A percentile compares a stretch with the other conserved stretches of the same genome.
Conservation (phyloP, 2,797 vertebrate genomes). For the Betta splendens region DNA sequence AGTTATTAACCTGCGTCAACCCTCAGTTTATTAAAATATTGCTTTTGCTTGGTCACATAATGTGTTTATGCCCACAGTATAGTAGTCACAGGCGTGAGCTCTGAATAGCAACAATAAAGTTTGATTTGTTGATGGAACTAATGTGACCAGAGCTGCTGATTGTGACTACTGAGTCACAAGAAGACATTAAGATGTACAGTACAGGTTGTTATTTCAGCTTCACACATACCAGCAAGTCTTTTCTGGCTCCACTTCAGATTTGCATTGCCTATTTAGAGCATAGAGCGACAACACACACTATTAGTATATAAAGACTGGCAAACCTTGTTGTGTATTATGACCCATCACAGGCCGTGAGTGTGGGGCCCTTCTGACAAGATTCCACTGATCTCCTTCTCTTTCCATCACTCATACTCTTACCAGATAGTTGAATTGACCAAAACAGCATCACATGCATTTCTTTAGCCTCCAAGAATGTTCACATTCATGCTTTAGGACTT, state of each 20-base stretch:
- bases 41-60: background rate
- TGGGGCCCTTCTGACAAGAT: conserved; percentile 47
- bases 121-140: conserved; percentile 37
- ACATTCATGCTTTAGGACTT: too few species aligned
- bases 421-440: too few species aligned
- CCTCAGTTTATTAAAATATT: background rate
- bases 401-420: background rate
- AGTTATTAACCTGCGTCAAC: background rate
- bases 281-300: conserved; percentile 18
- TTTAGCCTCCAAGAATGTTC: too few species aligned
- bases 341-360: conserved; percentile 40
- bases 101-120: conserved; percentile 22
- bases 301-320: conserved; percentile 20
- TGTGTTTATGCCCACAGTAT: background rate
- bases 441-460: too few species aligned
- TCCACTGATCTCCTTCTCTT: conserved; percentile 42
- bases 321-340: conserved; percentile 57
- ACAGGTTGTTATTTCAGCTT: conserved; percentile 46
- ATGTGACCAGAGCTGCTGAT: conserved; percentile 25
- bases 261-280: conserved; percentile 29
- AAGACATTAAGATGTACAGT: conserved; percentile 38
- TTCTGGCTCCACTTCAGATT: conserved; percentile 40
- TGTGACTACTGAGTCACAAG: conserved; percentile 53
- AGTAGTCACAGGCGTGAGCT: conserved; percentile 13
- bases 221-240: conserved; percentile 18